These are phyloP conservation scores for Stictonetta naevosa DNA, from an alignment of 2,113 vertebrate genomes.

Conservation along the genomic window DNA sequence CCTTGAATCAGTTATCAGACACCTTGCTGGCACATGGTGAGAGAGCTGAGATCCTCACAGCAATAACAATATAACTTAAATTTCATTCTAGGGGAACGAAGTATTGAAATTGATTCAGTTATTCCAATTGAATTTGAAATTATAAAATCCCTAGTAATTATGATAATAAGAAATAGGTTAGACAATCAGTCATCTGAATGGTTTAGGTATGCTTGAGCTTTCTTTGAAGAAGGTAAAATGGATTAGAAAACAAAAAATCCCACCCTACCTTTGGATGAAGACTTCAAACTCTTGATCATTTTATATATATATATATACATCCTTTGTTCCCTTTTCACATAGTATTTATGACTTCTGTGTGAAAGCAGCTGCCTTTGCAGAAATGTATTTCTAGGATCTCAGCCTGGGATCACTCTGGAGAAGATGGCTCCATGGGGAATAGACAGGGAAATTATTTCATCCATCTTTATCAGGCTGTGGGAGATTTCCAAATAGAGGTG, in stretches of 20 bases:
- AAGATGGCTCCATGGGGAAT: fast-evolving
- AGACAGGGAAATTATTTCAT: not conserved
- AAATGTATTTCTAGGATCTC: not conserved
- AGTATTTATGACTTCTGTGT: not conserved
- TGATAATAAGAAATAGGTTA: not conserved
- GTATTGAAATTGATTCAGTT: not conserved
- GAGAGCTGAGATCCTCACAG: not conserved
- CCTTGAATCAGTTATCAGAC: not conserved
- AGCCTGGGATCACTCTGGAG: not conserved
- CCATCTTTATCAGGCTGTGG: not conserved
- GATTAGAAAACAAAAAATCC: not conserved
- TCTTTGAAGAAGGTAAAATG: not conserved
- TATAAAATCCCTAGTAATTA: not conserved
- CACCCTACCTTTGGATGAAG: not conserved
- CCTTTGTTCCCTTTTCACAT: not conserved
- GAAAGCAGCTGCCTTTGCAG: not conserved
- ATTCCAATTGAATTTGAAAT: not conserved
- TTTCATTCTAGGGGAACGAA: not conserved
- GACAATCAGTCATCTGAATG: not conserved
- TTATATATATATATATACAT: not conserved
- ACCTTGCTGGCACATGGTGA: not conserved
- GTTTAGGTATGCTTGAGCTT: not conserved
- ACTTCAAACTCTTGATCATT: not conserved
- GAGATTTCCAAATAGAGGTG: not conserved
- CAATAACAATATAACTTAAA: not conserved